phyloP scores from a whole-genome alignment of 2,888 invertebrate species.

The Volucella bombylans region DNA sequence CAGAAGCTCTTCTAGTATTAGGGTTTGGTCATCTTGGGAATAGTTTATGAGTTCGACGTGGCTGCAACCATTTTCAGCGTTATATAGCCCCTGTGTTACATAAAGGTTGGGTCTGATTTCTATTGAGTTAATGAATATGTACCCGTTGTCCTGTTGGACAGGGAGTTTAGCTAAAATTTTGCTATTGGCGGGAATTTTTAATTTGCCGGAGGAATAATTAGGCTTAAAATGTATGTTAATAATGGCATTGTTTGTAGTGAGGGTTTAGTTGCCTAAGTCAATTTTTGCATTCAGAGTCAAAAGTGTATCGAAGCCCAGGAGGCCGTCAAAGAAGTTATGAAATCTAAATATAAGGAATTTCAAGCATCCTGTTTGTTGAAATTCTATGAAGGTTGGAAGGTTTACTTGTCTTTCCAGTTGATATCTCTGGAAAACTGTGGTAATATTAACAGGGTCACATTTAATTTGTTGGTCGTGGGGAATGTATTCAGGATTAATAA shows the following conservation, averaged over 20 bases:
- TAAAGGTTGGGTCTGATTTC: conserved; percentile 10
- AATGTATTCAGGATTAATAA: conserved; percentile 62
- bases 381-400: conserved; percentile 28
- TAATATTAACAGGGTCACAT: conserved; percentile 43
- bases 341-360: conserved; percentile 42
- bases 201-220: conserved; percentile 18
- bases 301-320: conserved; percentile 27
- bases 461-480: conserved; percentile 15
- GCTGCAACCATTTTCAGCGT: conserved; percentile 10
- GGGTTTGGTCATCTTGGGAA: neutral
- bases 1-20: neutral
- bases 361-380: conserved; percentile 17
- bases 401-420: conserved; percentile 19
- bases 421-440: conserved; percentile 36
- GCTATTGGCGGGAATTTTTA: conserved; percentile 13
- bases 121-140: conserved; percentile 10
- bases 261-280: conserved; percentile 13
- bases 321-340: conserved; percentile 48
- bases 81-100: conserved; percentile 14
- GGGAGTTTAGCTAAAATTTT: conserved; percentile 26
- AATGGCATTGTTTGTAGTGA: conserved; percentile 10
- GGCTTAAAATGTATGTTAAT: conserved; percentile 13
- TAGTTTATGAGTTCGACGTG: neutral
- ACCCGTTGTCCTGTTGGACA: neutral
- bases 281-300: conserved; percentile 36